Base-by-base conservation (phyloP, 2,797 vertebrate species). In the Macropodus opercularis region DNA sequence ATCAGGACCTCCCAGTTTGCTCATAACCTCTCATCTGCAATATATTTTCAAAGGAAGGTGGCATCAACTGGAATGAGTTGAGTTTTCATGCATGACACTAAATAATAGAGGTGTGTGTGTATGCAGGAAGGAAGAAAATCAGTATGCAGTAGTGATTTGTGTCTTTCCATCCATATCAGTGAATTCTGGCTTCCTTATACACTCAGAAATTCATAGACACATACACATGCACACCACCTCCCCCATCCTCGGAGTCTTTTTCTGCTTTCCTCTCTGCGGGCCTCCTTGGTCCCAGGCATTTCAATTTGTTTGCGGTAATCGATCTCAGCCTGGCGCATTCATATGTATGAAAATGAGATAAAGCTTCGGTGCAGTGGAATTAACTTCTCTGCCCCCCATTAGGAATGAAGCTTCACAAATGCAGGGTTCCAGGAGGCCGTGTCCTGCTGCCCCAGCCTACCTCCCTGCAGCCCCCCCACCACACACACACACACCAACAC, bases 221-320 rank as follows among this genome's bases (percentile, higher is more conserved):
- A 73, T 55, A 50, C 64, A 58, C 64, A 68, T 43, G 58, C 61
- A 65, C 56, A 39, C 53, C 61, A 51, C 66, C 55, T 35, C 68
- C 70, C 72, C 63, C 60, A 39, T 46, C 71, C 24, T 18, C 61
- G 29, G 24, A 29, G 18, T 47, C 66, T 62, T 63, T 74, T 53
- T 67, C 48, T 66, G 68, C 72, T 43, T 70, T 67, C 48, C 69
- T 75, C 72, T 83, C 78, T 51, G 67, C 82, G 55, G 75, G 75
- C 77, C 75, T 72, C 60, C 77, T 60, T 53, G 66, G 82, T 81
- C 81, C 72, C 78, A 68, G 78, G 82, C 86, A 78, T 89, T 90
- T 85, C 90, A 91, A 91, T 90, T 90, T 91, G 87, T 90, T 90
- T 90, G 90, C 78, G 13, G 89, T 90, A 90, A 92, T 91, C 85